phyloP scores from a whole-genome alignment of 2,797 vertebrate genomes.

The Esox lucius region DNA sequence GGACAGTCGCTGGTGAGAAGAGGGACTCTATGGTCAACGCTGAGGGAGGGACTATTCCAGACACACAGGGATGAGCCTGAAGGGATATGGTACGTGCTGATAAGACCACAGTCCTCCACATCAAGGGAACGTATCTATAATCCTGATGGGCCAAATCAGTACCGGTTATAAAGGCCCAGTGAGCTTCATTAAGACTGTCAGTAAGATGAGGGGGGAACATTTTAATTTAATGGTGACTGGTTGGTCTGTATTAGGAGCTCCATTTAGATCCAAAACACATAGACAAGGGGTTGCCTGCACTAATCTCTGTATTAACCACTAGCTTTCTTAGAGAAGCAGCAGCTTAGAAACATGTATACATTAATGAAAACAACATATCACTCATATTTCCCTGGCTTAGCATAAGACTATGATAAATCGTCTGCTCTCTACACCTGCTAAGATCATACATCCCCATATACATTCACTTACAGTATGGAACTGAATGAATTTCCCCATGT shows the following conservation, averaged over 20 bases:
- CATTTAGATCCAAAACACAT: slow-evolving; percentile 33
- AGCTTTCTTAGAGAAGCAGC: slow-evolving; percentile 31
- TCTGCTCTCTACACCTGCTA: slow-evolving; percentile 47
- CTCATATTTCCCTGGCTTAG: slow-evolving; percentile 59
- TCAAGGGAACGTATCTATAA: not conserved
- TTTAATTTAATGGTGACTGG: slow-evolving; percentile 25
- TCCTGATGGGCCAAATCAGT: not conserved
- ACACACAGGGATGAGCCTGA: slow-evolving; percentile 9
- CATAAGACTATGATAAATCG: slow-evolving; percentile 52
- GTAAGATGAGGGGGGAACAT: not conserved
- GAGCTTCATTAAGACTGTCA: not conserved
- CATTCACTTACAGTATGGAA: slow-evolving; percentile 45
- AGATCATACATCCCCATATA: slow-evolving; percentile 40
- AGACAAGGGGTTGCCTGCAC: not conserved
- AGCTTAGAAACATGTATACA: slow-evolving; percentile 38
- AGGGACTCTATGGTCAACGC: slow-evolving; percentile 16
- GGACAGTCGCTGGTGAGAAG: slow-evolving; percentile 34
- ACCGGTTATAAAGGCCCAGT: not conserved
- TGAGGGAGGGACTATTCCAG: slow-evolving; percentile 18
- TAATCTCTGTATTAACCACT: slow-evolving; percentile 18
- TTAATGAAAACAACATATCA: slow-evolving; percentile 56
- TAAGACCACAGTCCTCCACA: not conserved
- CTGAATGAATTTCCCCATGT: slow-evolving; percentile 42
- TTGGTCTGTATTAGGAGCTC: slow-evolving; percentile 36
- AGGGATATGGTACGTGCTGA: not conserved